Base-by-base conservation (phyloP, 1,140 invertebrate species). In the Atta colombica region DNA sequence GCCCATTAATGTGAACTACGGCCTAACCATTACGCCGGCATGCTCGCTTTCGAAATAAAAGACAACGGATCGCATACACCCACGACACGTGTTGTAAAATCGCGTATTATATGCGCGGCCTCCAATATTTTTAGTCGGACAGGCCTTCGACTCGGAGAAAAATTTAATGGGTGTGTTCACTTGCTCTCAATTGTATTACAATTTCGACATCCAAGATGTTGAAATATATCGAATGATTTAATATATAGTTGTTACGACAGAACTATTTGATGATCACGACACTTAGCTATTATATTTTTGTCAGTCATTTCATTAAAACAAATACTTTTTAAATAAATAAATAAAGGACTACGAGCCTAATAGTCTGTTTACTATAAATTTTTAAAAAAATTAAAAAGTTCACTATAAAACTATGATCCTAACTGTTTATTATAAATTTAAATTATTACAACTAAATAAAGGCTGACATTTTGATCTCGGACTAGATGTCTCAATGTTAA, bases 1-100 rank as follows among this genome's bases (percentile, higher is more conserved):
- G 85, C 72, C 74, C 77, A 63, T 89, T 78, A 90, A 89, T 81
- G 58, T 75, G 85, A 90, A 55, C 71, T 75, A 89, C 66, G 71
- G 58, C 77, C 55, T n/a, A 51, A 53, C 45, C 60, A 69, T 72
- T 55, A 68, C 51, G 45, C 1, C 18, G 65, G 61, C 65, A 55
- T 66, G 63, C 55, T 25, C 68, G 53, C 55, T 90, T 90, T 87
- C 88, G 88, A 85, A 89, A 87, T 63, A 65, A 87, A 84, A 60
- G 88, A 84, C 78, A 49, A 77, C 55, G 39, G 25, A 55, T 31
- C 60, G 39, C 60, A n/a, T 61, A 85, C 71, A 88, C 81, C 82
- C 39, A 85, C 66, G 82, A 61, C 61, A 65, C 82, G 39, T 58
- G 55, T 63, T 53, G 3, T 61, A 53, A 65, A 60, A 78, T 78